A percentile compares a stretch with the other conserved stretches of the same genome.
Conservation (phyloP, 2,797 vertebrate genomes). For the Harpagifer antarcticus region DNA sequence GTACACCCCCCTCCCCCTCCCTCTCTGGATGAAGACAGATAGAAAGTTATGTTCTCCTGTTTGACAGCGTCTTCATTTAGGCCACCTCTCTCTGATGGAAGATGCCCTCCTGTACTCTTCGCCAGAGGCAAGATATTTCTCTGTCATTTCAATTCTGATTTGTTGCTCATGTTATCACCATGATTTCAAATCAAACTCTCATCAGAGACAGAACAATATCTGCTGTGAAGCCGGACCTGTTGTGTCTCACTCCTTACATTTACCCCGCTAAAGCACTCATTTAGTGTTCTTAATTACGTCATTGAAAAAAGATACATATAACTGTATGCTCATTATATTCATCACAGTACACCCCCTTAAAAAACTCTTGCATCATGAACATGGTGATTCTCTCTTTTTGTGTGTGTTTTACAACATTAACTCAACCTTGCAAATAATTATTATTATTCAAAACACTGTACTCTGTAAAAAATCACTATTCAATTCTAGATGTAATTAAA, state of each 20-base stretch:
- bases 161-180: conserved; percentile 32
- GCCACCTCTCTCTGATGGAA: conserved; percentile 39
- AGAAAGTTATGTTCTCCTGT: conserved; percentile 47
- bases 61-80: conserved; percentile 60
- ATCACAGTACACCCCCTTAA: neutral
- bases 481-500: conserved; percentile 35
- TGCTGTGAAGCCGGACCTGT: conserved; percentile 20
- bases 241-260: neutral
- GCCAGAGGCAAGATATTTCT: conserved; percentile 56
- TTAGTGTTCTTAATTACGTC: neutral
- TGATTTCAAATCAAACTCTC: conserved; percentile 46
- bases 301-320: neutral
- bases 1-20: neutral
- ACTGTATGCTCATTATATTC: neutral
- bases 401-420: no score
- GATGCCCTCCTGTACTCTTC: conserved; percentile 42
- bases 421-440: no score
- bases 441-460: no score
- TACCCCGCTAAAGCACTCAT: neutral
- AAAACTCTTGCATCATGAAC: no score
- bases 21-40: conserved; percentile 55
- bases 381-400: no score
- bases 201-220: conserved; percentile 23
- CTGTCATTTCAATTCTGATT: conserved; percentile 48
- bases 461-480: neutral